Percentiles rank a stretch among this genome's conserved stretches.
Conservation (phyloP, 2,888 invertebrate genomes). For the Dryadula phaetusa region DNA sequence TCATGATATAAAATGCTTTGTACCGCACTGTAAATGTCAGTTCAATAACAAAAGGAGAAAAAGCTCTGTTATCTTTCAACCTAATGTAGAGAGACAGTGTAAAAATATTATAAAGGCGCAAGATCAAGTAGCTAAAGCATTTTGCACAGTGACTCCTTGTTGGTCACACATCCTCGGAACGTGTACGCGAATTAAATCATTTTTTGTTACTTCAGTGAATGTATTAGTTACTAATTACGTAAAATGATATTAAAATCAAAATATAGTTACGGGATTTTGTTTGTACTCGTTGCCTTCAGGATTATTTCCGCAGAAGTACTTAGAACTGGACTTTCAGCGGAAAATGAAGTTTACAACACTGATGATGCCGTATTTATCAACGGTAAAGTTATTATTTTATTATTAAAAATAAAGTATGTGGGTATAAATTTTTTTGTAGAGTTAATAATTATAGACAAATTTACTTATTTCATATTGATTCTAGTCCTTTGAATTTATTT, state of each 20-base stretch:
- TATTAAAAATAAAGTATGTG: background rate
- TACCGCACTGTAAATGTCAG: conserved; percentile 65
- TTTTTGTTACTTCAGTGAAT: conserved; percentile 56
- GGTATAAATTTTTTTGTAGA: no score
- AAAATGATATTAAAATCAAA: conserved; percentile 36
- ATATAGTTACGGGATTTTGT: conserved; percentile 50
- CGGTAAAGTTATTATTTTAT: conserved; percentile 64
- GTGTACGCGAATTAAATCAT: conserved; percentile 52
- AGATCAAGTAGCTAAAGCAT: conserved; percentile 69
- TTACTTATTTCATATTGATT: no score
- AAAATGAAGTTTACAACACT: conserved; percentile 72
- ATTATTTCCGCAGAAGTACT: conserved; percentile 60
- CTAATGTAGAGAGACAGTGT: conserved; percentile 75
- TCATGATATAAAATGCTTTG: conserved; percentile 57
- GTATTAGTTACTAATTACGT: conserved; percentile 46
- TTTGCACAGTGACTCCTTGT: conserved; percentile 79
- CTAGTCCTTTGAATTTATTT: no score
- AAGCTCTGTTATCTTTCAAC: conserved; percentile 79
- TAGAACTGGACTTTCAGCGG: conserved; percentile 66
- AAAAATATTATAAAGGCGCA: conserved; percentile 81
- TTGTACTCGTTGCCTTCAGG: conserved; percentile 59
- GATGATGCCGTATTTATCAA: conserved; percentile 79
- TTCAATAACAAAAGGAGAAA: conserved; percentile 73
- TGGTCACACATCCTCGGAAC: conserved; percentile 72
- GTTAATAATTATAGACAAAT: no score